Evolutionary conservation across 2,888 invertebrate genomes (phyloP).

Genomic region (Tuta absoluta): DNA sequence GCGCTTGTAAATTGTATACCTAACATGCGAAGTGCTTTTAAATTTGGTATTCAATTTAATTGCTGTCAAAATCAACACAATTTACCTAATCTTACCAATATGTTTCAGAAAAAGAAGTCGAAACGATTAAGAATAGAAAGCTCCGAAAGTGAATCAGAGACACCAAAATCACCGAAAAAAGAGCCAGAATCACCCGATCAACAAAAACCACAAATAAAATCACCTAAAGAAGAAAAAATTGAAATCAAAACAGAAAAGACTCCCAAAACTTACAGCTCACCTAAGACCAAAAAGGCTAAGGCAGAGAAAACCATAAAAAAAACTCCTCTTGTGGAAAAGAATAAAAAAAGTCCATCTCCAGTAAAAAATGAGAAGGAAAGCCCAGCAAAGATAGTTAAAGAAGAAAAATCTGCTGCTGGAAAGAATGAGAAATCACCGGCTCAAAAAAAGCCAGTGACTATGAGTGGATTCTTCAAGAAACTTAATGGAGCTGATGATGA

Average conservation of each 20-base stretch:
- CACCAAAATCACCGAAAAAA: slow-evolving; percentile 30
- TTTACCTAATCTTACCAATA: background rate
- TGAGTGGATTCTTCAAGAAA: slow-evolving; percentile 26
- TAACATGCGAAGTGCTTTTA: too few species aligned
- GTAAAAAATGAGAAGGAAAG: slow-evolving; percentile 3
- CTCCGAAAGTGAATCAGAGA: slow-evolving; percentile 61
- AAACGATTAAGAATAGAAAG: slow-evolving; percentile 70
- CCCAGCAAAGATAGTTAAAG: background rate
- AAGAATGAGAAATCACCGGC: slow-evolving; percentile 21
- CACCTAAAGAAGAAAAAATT: slow-evolving; percentile 34
- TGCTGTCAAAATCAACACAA: too few species aligned
- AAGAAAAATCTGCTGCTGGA: slow-evolving; percentile 9
- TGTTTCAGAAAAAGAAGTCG: slow-evolving; percentile 40
- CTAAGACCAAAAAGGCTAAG: slow-evolving; percentile 44
- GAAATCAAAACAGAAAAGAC: slow-evolving; percentile 49
- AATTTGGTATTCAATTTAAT: too few species aligned
- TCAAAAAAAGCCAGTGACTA: slow-evolving; percentile 9
- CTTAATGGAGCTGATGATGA: slow-evolving; percentile 31
- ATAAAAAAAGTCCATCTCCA: slow-evolving; percentile 16
- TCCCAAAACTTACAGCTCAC: slow-evolving; percentile 60
- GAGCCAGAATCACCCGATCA: slow-evolving; percentile 24
- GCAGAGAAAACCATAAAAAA: slow-evolving; percentile 26
- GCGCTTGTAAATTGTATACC: too few species aligned
- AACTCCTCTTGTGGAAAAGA: slow-evolving; percentile 10
- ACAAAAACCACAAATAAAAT: slow-evolving; percentile 22